Percentiles rank a stretch among this genome's conserved stretches.
Evolutionary conservation across 2,797 vertebrate species (phyloP).

Genomic region (Catamblyrhynchus diadema): DNA sequence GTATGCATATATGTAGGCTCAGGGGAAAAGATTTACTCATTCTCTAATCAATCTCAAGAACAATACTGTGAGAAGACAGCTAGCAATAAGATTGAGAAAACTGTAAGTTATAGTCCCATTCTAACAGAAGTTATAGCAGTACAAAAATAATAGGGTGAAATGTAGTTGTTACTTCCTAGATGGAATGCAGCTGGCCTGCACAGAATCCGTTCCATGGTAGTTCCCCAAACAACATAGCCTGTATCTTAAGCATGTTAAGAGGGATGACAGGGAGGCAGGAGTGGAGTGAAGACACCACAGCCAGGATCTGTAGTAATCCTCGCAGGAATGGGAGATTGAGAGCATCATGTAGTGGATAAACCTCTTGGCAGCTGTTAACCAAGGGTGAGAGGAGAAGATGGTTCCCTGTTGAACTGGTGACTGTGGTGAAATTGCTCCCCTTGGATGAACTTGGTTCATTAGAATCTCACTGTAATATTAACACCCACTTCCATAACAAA

Average conservation of each 20-base stretch:
- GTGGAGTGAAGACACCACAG: accelerated
- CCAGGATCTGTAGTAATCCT: not conserved
- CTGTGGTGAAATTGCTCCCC: not conserved
- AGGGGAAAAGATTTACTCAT: not conserved
- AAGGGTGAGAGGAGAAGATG: not conserved
- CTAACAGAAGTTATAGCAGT: not conserved
- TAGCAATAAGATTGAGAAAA: not conserved
- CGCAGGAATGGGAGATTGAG: not conserved
- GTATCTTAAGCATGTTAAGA: not conserved
- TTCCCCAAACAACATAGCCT: not conserved
- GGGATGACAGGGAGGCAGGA: not conserved
- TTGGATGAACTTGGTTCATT: not conserved
- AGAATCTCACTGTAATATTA: not conserved
- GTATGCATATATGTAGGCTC: not conserved
- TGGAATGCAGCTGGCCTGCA: not conserved
- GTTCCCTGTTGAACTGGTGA: accelerated
- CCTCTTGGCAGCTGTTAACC: not conserved
- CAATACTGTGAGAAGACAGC: not conserved
- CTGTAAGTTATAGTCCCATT: not conserved
- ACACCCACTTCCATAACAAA: not conserved
- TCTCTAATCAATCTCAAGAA: not conserved
- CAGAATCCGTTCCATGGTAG: accelerated
- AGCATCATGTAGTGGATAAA: not conserved
- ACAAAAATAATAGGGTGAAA: not conserved
- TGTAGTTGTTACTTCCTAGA: not conserved